Evolutionary conservation across 2,888 invertebrate species (phyloP).

Genomic region (Lasiommata megera): DNA sequence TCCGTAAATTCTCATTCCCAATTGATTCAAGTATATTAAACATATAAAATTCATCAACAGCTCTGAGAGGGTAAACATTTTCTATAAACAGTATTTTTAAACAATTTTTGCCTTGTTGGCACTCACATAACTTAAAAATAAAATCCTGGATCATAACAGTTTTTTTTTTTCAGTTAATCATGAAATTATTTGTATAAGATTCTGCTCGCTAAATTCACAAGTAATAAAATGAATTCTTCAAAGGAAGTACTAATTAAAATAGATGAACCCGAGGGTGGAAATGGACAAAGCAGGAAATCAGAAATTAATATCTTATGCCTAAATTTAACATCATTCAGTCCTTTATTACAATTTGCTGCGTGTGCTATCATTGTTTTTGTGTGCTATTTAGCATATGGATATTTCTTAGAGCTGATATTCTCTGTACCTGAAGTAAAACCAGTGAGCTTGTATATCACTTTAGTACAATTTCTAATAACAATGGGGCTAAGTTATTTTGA

Average conservation of each 20-base stretch:
- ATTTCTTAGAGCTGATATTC: constrained; percentile 95
- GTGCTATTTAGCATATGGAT: constrained; percentile 95
- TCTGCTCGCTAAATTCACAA: background rate
- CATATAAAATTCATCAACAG: no score
- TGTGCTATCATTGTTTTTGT: constrained; percentile 91
- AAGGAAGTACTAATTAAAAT: constrained; percentile 65
- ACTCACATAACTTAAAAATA: no score
- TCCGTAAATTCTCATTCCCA: no score
- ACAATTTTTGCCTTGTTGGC: no score
- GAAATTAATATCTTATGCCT: constrained; percentile 87
- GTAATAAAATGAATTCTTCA: constrained; percentile 43
- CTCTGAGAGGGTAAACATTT: no score
- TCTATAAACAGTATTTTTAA: no score
- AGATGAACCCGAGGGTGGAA: constrained; percentile 41
- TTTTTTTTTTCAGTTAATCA: constrained; percentile 1
- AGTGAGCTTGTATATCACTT: constrained; percentile 95
- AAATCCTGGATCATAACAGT: no score
- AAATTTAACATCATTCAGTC: constrained; percentile 84
- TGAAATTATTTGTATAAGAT: background rate
- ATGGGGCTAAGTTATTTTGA: constrained; percentile 90
- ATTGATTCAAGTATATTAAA: no score
- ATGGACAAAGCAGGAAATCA: constrained; percentile 44
- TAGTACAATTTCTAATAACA: constrained; percentile 95
- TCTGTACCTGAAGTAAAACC: constrained; percentile 93
- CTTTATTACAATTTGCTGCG: constrained; percentile 86